Percentiles rank a stretch among this genome's conserved stretches.
phyloP scores from a whole-genome alignment of 2,797 vertebrate species.

The Acomys russatus region DNA sequence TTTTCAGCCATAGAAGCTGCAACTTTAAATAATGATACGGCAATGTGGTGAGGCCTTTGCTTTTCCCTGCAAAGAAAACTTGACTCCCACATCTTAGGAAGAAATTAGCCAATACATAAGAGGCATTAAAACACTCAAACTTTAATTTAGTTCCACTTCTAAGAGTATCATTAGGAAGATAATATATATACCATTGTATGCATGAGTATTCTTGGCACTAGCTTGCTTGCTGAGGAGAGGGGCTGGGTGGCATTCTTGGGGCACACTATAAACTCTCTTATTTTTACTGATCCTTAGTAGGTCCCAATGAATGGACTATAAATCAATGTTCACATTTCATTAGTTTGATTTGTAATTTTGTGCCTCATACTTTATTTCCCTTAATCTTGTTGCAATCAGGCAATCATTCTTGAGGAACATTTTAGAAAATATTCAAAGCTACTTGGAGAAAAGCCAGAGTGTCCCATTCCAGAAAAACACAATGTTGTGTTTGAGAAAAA shows the following conservation, averaged over 20 bases:
- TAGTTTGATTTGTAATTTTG: conserved; percentile 71
- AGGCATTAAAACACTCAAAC: background rate
- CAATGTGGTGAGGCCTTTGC: background rate
- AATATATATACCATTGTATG: background rate
- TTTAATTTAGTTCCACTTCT: background rate
- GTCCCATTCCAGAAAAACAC: background rate
- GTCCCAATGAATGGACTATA: background rate
- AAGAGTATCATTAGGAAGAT: conserved; percentile 17
- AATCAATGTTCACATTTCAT: conserved; percentile 47
- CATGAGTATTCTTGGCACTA: background rate
- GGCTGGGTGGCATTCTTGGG: background rate
- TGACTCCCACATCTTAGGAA: background rate
- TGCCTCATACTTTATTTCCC: conserved; percentile 71
- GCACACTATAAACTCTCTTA: background rate
- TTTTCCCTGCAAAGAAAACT: conserved; percentile 16
- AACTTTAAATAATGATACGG: conserved; percentile 49
- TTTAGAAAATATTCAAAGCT: conserved; percentile 70
- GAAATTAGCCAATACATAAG: background rate
- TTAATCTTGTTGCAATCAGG: conserved; percentile 65
- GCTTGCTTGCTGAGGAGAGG: background rate
- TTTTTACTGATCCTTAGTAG: background rate
- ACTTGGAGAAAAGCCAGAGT: conserved; percentile 62
- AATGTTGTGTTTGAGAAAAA: conserved; percentile 55
- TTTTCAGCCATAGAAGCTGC: background rate
- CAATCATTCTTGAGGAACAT: conserved; percentile 65